Conservation (phyloP, 2,113 vertebrate genomes). For the Percopsis transmontana region DNA sequence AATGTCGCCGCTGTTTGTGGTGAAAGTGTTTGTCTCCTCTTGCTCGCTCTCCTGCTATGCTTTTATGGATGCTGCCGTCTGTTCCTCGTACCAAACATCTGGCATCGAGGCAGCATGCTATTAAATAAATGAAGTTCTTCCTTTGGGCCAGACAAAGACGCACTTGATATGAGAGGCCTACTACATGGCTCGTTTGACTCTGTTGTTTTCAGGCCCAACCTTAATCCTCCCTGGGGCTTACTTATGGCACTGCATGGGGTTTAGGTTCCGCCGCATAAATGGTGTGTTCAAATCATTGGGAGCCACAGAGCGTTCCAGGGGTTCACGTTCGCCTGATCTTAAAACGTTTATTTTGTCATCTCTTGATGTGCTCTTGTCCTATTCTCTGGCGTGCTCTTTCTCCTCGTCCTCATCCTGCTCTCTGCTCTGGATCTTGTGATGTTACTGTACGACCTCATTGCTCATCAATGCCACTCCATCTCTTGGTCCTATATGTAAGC, state of each 20-base stretch:
- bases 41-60: slow-evolving; percentile 30
- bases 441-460: slow-evolving; percentile 19
- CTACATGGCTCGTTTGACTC: slow-evolving; percentile 64
- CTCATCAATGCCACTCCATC: background rate
- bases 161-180: slow-evolving; percentile 64
- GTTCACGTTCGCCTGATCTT: no score
- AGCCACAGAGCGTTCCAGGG: slow-evolving; percentile 25
- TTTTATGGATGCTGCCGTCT: slow-evolving; percentile 56
- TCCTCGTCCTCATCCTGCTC: slow-evolving; percentile 8
- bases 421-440: background rate
- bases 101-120: slow-evolving; percentile 52
- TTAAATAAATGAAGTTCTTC: slow-evolving; percentile 76
- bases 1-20: slow-evolving; percentile 47
- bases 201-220: slow-evolving; percentile 66
- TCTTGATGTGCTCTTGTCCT: slow-evolving; percentile 16
- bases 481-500: slow-evolving; percentile 8
- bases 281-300: slow-evolving; percentile 29
- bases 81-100: slow-evolving; percentile 52
- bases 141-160: slow-evolving; percentile 57
- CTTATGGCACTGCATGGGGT: slow-evolving; percentile 51
- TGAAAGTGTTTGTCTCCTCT: slow-evolving; percentile 45
- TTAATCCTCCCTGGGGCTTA: slow-evolving; percentile 60
- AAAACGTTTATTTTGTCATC: no score
- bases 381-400: background rate
- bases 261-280: slow-evolving; percentile 62